Evolutionary conservation across 2,888 invertebrate species (phyloP), one percentile per base, ranked within the genome.

Genomic region (Patella ulyssiponensis): DNA sequence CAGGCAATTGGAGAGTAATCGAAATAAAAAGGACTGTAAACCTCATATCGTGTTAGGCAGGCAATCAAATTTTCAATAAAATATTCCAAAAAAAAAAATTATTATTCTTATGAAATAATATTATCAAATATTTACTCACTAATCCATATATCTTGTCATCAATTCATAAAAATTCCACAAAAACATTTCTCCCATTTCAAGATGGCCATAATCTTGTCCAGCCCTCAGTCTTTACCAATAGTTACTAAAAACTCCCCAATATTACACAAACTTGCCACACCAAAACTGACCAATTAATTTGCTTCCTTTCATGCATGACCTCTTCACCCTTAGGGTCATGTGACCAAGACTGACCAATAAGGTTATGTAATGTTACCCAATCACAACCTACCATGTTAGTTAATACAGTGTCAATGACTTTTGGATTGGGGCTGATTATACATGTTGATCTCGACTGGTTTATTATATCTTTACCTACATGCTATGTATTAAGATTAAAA

Each of bases 181-280:
- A 64, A 64, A 64, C 23, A 64, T 23, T 23, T 64, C 64, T 23
- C 20, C 64, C 64, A 64, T 64, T 64, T 64, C 64, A 64, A 64
- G 23, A 64, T 64, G 64, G 64, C 64, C 64, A 64, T 64, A 20
- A 64, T 64, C 20, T 23, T 64, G 23, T 64, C 23, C 11, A 64
- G 64, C 64, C 64, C 23, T 20, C 9, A 64, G 20, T 23, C 23
- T 64, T 64, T 64, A 74, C 83, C 84, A 82, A 77, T 80, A 80
- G 82, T 84, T 84, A 82, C 82, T 81, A 77, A 81, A 78, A 77
- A 79, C 79, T 78, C 79, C 78, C 52, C 83, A 85, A 85, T 85
- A 81, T 86, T 86, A 84, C 85, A 84, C 86, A 85, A 86, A 81
- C 77, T 77, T 78, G 52, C 73, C 77, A 77, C 79, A 80, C 80